Evolutionary conservation across 2,113 vertebrate species (phyloP).

Genomic region (Phyllostomus hastatus): DNA sequence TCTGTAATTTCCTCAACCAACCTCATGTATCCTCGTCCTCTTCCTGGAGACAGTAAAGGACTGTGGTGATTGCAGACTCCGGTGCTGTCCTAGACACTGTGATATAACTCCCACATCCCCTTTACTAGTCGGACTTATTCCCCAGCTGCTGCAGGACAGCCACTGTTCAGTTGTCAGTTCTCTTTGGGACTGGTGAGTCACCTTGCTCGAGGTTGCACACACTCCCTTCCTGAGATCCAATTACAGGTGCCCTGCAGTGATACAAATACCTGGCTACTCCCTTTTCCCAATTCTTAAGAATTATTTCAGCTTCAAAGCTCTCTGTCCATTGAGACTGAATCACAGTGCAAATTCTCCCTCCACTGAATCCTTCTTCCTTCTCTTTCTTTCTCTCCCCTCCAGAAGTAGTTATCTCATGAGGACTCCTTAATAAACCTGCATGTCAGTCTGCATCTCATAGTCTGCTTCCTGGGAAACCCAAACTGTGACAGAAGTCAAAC

Average conservation of each 20-base stretch:
- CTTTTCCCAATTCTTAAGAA: neutral
- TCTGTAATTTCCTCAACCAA: neutral
- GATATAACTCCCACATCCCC: neutral
- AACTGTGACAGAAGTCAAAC: neutral
- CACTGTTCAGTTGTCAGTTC: neutral
- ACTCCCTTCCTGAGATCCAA: neutral
- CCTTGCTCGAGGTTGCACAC: neutral
- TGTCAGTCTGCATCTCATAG: neutral
- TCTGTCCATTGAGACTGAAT: neutral
- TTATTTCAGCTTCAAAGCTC: neutral
- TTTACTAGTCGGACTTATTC: neutral
- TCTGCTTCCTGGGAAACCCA: neutral
- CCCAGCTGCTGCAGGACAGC: neutral
- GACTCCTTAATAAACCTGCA: neutral
- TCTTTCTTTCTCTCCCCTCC: neutral
- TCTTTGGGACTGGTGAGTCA: neutral
- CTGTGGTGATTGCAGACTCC: neutral
- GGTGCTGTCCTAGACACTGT: neutral
- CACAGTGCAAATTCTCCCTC: neutral
- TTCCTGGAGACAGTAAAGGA: neutral
- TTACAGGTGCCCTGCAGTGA: neutral
- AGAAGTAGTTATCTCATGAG: neutral
- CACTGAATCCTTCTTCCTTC: neutral
- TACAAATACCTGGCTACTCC: neutral
- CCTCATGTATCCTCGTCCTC: neutral